Evolutionary conservation across 2,888 invertebrate species (phyloP), one percentile per base, ranked within the genome.

Genomic region (Eupithecia exiguata): DNA sequence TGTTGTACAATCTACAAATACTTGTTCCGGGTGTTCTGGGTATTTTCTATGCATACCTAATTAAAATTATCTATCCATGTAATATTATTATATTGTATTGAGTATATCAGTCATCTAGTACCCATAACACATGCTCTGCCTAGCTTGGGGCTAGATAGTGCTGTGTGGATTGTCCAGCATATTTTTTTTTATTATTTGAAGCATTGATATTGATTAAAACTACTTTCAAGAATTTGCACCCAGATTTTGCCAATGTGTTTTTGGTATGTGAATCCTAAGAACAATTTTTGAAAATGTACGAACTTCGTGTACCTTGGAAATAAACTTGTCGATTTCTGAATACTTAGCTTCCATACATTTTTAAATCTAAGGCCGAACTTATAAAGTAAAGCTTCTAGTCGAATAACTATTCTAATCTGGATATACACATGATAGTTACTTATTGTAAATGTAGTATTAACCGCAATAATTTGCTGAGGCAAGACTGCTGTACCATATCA

Each of bases 401-500:
- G 21, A 49, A 21, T 53, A 53, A 58, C 25, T 58, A 58, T 58
- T 58, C 58, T 58, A 58, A 25, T 58, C 58, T 3, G 1, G 5
- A 58, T n/a, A 14, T 12, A n/a, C 0, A 10, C 53, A 12, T 3
- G 21, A 53, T 21, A 21, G 30, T 4, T 4, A 21, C n/a, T 53
- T 12, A 58, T 58, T 12, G n/a, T n/a, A n/a, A n/a, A 21, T 21
- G 10, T 53, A 21, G 53, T 21, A 21, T 53, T 53, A 21, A 58
- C 58, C 12, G 25, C 58, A 25, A 25, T 58, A 58, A 25, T 58
- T 25, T 10, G 10, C 58, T 58, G 12, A 25, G 12, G 25, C 25
- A 58, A 58, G 58, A 58, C 58, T 58, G 58, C 58, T 58, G 58
- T 58, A 58, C 10, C 58, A 58, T 58, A 58, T 58, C 58, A 58